Conservation (phyloP, 2,113 vertebrate genomes). For the Rhynchopsitta pachyrhyncha region DNA sequence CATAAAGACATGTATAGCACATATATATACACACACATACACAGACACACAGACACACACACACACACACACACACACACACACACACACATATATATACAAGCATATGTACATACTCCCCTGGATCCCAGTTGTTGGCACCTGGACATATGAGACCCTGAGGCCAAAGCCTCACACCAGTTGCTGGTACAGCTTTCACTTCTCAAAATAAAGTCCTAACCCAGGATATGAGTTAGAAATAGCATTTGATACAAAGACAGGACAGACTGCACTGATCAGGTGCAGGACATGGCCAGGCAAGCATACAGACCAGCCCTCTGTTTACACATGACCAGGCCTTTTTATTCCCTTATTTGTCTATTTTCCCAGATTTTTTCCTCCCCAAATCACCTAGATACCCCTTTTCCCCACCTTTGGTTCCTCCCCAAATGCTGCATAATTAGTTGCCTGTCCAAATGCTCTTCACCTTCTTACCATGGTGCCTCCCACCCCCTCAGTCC, state of each 20-base stretch:
- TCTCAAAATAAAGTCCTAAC: neutral
- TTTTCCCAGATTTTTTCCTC: neutral
- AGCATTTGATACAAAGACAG: neutral
- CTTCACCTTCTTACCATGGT: neutral
- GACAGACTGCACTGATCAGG: neutral
- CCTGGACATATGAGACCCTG: neutral
- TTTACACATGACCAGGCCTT: neutral
- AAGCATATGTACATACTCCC: neutral
- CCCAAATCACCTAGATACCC: neutral
- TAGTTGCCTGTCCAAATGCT: neutral
- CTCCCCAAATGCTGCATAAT: neutral
- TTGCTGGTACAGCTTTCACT: neutral
- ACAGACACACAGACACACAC: rapidly evolving
- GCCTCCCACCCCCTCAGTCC: neutral
- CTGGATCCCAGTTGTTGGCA: neutral
- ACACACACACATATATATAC: rapidly evolving
- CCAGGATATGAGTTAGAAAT: neutral
- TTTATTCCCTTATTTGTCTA: neutral
- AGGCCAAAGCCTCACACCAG: neutral
- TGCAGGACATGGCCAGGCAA: neutral
- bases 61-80: rapidly evolving
- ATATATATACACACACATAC: rapidly evolving
- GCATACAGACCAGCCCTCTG: neutral
- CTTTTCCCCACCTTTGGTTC: neutral
- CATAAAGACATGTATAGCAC: neutral